Conservation (phyloP, 2,113 vertebrate genomes). For the Gobio gobio region DNA sequence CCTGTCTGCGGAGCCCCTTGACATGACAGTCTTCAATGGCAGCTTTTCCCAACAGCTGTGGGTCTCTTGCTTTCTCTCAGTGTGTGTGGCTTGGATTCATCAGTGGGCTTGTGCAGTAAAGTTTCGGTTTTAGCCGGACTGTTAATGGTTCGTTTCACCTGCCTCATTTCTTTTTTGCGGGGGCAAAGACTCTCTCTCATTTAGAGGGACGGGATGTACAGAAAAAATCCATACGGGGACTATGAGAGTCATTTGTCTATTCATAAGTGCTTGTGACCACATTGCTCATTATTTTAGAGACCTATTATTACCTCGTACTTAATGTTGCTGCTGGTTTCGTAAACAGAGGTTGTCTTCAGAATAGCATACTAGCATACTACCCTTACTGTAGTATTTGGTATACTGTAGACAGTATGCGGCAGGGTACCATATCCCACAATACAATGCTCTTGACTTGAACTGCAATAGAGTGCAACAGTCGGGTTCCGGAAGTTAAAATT, state of each 20-base stretch:
- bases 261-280: constrained; percentile 38
- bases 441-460: not conserved
- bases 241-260: constrained; percentile 1
- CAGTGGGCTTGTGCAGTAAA: not conserved
- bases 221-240: constrained; percentile 8
- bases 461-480: not conserved
- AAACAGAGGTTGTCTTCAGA: not conserved
- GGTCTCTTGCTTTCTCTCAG: not conserved
- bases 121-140: not conserved
- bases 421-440: not conserved
- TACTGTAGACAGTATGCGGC: not conserved
- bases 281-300: constrained; percentile 4
- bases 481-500: not conserved
- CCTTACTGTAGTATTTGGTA: not conserved
- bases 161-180: not conserved
- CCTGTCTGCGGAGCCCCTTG: not conserved
- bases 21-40: not conserved
- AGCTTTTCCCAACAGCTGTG: constrained; percentile 9
- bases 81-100: not conserved
- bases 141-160: not conserved
- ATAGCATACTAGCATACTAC: not conserved
- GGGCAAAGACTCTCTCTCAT: not conserved
- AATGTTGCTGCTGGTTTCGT: not conserved
- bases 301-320: constrained; percentile 1
- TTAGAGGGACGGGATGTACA: not conserved